Percentiles rank a stretch among this genome's conserved stretches.
These are phyloP conservation scores for Euzophera pinguis DNA, from an alignment of 2,888 invertebrate genomes.

Conservation along the genomic window DNA sequence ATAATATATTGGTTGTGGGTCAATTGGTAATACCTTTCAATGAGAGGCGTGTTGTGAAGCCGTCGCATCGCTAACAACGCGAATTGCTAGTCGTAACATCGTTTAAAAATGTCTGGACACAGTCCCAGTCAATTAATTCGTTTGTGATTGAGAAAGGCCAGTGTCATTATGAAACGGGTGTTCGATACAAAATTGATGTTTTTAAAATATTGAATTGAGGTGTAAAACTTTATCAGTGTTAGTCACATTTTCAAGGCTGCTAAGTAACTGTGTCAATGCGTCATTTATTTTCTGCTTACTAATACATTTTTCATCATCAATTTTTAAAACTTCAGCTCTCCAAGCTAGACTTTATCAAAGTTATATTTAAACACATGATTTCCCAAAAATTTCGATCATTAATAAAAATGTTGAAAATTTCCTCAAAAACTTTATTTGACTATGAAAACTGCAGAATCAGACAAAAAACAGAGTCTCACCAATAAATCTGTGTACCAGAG, in stretches of 20 bases:
- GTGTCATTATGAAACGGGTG: constrained; percentile 22
- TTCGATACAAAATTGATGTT: background rate
- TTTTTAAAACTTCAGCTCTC: too few relatives aligned
- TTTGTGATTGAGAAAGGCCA: constrained; percentile 26
- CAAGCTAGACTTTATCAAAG: background rate
- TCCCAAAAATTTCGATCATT: too few relatives aligned
- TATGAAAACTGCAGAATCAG: background rate
- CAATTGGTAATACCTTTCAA: constrained; percentile 61
- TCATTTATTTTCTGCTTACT: background rate
- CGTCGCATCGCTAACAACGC: constrained; percentile 25
- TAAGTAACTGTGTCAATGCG: background rate
- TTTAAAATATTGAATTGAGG: background rate
- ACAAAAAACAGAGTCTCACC: constrained; percentile 54
- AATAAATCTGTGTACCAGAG: constrained; percentile 75
- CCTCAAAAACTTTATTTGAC: background rate
- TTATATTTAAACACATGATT: background rate
- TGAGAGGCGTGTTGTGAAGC: constrained; percentile 46
- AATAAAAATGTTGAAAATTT: background rate
- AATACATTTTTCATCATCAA: too few relatives aligned
- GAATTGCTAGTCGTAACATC: constrained; percentile 26
- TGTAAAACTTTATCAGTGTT: constrained; percentile 6
- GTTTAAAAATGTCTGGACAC: constrained; percentile 26
- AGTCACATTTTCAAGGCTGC: background rate
- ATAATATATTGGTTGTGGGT: constrained; percentile 63
- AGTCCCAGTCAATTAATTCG: constrained; percentile 29